These are phyloP conservation scores for Leptinotarsa rubiginosa DNA, from an alignment of 2,888 invertebrate species.

Conservation along the genomic window DNA sequence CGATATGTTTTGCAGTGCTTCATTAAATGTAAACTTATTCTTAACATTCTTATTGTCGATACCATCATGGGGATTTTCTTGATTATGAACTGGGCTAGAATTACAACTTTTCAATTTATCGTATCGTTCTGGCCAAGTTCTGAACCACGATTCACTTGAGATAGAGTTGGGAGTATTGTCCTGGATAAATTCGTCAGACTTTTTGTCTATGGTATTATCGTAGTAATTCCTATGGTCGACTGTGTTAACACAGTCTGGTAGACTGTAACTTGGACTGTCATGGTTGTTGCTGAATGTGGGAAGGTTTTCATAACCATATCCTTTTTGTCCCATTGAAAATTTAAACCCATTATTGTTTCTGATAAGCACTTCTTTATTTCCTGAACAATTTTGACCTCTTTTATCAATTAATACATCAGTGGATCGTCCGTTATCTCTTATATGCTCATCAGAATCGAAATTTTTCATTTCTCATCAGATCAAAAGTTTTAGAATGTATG, in stretches of 20 bases:
- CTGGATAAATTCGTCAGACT: background rate
- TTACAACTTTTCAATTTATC: conserved; percentile 61
- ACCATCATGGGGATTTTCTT: conserved; percentile 45
- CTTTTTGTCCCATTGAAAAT: conserved; percentile 52
- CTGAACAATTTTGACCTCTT: conserved; percentile 29
- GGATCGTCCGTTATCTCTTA: conserved; percentile 31
- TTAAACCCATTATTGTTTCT: conserved; percentile 28
- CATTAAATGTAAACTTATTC: conserved; percentile 71
- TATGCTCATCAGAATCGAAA: conserved; percentile 38
- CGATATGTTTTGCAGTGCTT: conserved; percentile 79
- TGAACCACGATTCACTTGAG: conserved; percentile 63
- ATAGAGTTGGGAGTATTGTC: conserved; percentile 37
- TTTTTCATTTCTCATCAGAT: conserved; percentile 46
- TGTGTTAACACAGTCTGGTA: conserved; percentile 62
- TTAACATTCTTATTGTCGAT: conserved; percentile 63
- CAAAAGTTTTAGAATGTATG: background rate
- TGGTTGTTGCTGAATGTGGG: conserved; percentile 46
- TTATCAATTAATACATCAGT: conserved; percentile 35
- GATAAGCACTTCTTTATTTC: conserved; percentile 26
- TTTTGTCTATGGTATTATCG: conserved; percentile 15
- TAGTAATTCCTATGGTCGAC: conserved; percentile 37
- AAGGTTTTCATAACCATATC: conserved; percentile 53
- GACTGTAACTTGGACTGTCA: conserved; percentile 63
- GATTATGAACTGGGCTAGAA: conserved; percentile 47
- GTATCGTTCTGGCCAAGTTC: conserved; percentile 68